Conservation (phyloP, 1,140 invertebrate genomes). For the Neotoxoptera formosana region DNA sequence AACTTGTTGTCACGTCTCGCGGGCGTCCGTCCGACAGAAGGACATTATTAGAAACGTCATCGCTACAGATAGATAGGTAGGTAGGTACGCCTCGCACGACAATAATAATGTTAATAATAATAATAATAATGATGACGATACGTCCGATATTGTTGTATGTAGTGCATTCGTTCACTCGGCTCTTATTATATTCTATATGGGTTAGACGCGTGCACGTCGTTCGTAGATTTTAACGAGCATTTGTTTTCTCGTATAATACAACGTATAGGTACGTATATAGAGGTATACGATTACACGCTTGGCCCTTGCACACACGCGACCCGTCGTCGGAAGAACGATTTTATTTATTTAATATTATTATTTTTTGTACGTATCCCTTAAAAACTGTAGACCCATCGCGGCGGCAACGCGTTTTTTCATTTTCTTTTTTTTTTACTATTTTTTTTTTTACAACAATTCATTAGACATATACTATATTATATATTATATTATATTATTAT, state of each 20-base stretch:
- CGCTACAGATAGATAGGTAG: too few relatives aligned
- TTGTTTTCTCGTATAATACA: slow-evolving; percentile 1
- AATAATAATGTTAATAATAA: not conserved
- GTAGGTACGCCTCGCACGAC: too few relatives aligned
- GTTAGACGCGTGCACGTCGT: not conserved
- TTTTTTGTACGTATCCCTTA: not conserved
- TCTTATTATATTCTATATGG: not conserved
- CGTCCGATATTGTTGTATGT: not conserved
- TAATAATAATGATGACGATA: not conserved
- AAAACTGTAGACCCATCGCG: not conserved
- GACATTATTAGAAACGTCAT: slow-evolving; percentile 9
- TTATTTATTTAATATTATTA: not conserved
- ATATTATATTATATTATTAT: slow-evolving; percentile 24
- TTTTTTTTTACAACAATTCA: not conserved
- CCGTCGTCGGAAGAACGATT: not conserved
- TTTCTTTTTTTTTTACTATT: not conserved
- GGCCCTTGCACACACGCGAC: not conserved
- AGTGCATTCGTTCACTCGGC: not conserved
- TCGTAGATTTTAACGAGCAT: not conserved
- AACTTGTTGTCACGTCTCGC: not conserved
- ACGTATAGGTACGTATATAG: not conserved
- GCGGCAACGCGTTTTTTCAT: not conserved
- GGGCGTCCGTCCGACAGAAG: too few relatives aligned
- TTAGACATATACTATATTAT: not conserved
- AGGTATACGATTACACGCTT: not conserved